Evolutionary conservation across 2,888 invertebrate genomes (phyloP), one percentile per base, ranked within the genome.

Genomic region (Eristalis tenax): DNA sequence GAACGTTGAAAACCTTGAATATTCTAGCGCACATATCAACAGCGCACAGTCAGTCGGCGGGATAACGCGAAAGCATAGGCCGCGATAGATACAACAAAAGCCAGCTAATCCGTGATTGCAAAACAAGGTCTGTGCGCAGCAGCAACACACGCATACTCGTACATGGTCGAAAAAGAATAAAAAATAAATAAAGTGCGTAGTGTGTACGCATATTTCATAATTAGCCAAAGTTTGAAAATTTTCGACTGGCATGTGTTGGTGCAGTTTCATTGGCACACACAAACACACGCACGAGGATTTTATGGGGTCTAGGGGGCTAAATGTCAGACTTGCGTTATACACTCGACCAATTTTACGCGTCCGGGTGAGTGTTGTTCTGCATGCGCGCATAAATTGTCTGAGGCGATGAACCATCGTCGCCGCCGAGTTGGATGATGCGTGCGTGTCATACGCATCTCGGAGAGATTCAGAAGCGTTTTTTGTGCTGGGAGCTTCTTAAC

Each of bases 201-300:
- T 80, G 83, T 87, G 59, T 80, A 83, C 83, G 87, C 87, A 87
- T 76, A 83, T 87, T 87, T 87, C 83, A 75, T 76, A 79, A 83
- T 79, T 83, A 75, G 80, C 70, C 71, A 84, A 83, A 79, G 59
- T 77, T 85, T 73, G 43, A 32, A 50, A 6, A 66, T 13, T 13
- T 22, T 26, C n/a, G 13, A 28, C 40, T 2, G 22, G 28, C n/a
- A 26, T 28, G 11, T 57, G 11, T 32, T 35, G 13, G 70, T 56
- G 26, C 18, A 35, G 73, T 59, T 59, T 28, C 59, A 66, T 56
- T 57, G 75, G 43, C 50, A 15, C 15, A 15, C 65, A 74, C 69
- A 3, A 83, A 66, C 22, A 64, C 71, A 68, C 18, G 22, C 6
- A 15, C 28, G 15, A 22, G 22, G 15, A 13, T 28, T 70, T 71